Evolutionary conservation across 2,113 vertebrate species (phyloP), one percentile per base, ranked within the genome.

Genomic region (Oreocharis arfaki): DNA sequence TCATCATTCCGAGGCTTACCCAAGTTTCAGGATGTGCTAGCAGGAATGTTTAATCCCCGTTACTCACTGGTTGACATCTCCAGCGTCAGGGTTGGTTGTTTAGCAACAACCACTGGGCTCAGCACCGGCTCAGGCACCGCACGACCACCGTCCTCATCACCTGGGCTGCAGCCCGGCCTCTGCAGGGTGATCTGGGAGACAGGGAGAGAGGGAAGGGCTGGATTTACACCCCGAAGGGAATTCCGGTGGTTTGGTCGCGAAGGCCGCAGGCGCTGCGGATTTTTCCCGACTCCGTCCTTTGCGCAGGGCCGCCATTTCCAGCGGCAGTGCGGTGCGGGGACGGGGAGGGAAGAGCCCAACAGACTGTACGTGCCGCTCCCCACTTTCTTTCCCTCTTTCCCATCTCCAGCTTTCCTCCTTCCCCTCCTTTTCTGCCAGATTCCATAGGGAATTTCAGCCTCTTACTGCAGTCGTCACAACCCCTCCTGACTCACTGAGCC

Each of bases 401-500:
- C 57, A 64, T 73, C 75, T 47, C 78, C 90, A 82, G n/a, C 69
- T 17, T 71, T 35, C 74, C 73, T 44, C 35, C 84, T 69, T 96
- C 82, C 69, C 89, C 46, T 83, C 91, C 90, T 89, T 44, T 50
- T 10, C 78, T 89, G 79, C 84, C 81, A 50, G 68, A 84, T 75
- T 79, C 94, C 89, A 11, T 30, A 67, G 93, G 86, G 96, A 95
- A 96, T 97, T 95, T 94, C 82, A 94, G 88, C 77, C 73, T 88
- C 90, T 96, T n/a, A 37, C 84, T 93, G 92, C 91, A 96, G 95
- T 92, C 90, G 42, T 95, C 94, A 81, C 84, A 93, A 67, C 42
- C 95, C 96, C 93, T 94, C 90, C 93, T 94, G 94, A 93, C 93
- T 94, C 94, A 88, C 92, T 68, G 87, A 95, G 86, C 85, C 96